Evolutionary conservation across 1,140 invertebrate species (phyloP), one percentile per base, ranked within the genome.

Genomic region (Philaenus spumarius): DNA sequence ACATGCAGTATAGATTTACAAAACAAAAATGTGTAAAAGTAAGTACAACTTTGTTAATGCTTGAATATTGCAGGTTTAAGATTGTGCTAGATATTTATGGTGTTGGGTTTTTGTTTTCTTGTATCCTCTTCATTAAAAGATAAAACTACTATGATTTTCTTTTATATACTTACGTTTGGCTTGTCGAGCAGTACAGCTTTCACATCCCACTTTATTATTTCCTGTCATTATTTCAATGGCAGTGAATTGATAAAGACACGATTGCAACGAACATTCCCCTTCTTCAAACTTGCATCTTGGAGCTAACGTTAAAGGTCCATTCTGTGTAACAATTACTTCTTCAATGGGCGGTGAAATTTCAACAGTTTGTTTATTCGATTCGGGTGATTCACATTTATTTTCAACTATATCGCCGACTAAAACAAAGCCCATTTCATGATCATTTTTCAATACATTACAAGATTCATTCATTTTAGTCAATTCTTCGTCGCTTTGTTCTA

Each of bases 201-300:
- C 88, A 72, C 95, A 98, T 26, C 86, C 83, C 62, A 97, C 93
- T 75, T 93, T 94, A 73, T 98, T 97, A 66, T 83, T 87, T 11
- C 89, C 93, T 2, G 83, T 89, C 73, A 98, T 82, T 2, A 94
- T 72, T 72, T 98, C 95, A 17, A 87, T 78, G 1, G 84, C 82
- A 0, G 93, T 97, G 71, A 97, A 97, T 73, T 94, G 90, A 66
- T 88, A 89, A 4, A 98, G 79, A 70, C 92, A 96, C 0, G 89
- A 93, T 66, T 88, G 82, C 14, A 92, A 78, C 2, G 90, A 93
- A 69, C 82, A 88, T 66, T 95, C 91, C 17, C 84, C 82, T 52
- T 89, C 83, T 43, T 84, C 80, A 59, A 82, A 82, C 14, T 83
- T 75, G 68, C 90, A 90, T 6, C 86, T 40, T 26, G 37, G 40